phyloP scores from a whole-genome alignment of 2,888 invertebrate species.

The Luperina nickerlii region DNA sequence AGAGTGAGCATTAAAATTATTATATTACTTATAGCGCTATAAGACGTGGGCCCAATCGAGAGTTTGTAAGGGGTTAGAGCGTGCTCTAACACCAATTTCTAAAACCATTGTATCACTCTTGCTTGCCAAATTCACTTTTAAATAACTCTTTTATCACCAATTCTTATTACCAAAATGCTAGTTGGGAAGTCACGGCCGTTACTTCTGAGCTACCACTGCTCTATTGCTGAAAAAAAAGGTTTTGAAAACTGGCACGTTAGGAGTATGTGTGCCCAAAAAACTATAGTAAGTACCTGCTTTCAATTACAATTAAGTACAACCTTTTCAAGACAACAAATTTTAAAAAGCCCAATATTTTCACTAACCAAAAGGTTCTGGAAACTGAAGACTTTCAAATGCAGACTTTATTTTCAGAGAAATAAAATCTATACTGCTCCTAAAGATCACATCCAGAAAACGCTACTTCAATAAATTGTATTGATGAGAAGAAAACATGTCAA shows the following conservation, averaged over 20 bases:
- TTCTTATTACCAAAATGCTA: no score
- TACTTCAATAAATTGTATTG: slow-evolving; percentile 50
- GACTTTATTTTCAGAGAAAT: not conserved
- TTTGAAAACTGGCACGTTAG: not conserved
- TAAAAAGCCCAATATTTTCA: slow-evolving; percentile 4
- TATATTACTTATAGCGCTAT: no score
- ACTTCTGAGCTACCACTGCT: no score
- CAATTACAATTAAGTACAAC: slow-evolving; percentile 6
- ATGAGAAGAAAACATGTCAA: slow-evolving; percentile 47
- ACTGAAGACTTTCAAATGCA: not conserved
- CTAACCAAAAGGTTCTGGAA: slow-evolving; percentile 3
- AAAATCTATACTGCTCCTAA: slow-evolving; percentile 19
- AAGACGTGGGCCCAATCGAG: no score
- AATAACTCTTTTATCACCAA: no score
- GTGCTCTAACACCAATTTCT: no score
- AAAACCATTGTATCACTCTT: no score
- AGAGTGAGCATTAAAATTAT: no score
- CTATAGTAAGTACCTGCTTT: not conserved
- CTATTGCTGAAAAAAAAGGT: not conserved
- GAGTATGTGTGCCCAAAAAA: no score
- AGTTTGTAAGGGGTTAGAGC: no score
- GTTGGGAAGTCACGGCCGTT: rapidly evolving
- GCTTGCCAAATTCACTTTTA: no score
- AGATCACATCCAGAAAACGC: slow-evolving; percentile 9
- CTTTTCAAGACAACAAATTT: slow-evolving; percentile 12